Evolutionary conservation across 2,113 vertebrate species (phyloP).

Genomic region (Zonotrichia leucophrys): DNA sequence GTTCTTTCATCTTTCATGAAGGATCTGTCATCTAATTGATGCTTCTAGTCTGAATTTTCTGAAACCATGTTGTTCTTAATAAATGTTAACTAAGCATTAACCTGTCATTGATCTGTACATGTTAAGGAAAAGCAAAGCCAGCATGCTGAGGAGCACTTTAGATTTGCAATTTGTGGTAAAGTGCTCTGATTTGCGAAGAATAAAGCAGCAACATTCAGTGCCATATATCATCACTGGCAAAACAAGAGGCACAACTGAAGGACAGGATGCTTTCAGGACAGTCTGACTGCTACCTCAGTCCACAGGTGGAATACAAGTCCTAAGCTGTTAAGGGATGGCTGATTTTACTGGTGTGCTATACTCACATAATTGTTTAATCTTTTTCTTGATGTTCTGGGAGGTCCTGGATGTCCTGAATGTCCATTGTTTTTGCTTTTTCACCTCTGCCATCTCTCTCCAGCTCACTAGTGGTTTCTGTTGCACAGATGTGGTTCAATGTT

Average conservation of each 20-base stretch:
- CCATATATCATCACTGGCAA: not conserved
- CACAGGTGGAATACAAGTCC: not conserved
- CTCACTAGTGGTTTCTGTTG: not conserved
- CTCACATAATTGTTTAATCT: not conserved
- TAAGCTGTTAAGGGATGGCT: not conserved
- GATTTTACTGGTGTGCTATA: not conserved
- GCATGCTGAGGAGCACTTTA: not conserved
- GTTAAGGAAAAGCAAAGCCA: slow-evolving; percentile 30
- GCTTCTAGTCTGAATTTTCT: slow-evolving; percentile 49
- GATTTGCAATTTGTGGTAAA: not conserved
- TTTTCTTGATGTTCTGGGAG: not conserved
- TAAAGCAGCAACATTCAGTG: not conserved
- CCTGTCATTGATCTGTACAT: slow-evolving; percentile 46
- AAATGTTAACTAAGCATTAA: slow-evolving; percentile 66
- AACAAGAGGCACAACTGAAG: not conserved
- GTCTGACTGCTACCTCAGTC: not conserved
- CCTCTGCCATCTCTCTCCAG: not conserved
- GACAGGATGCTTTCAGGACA: not conserved
- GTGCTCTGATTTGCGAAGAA: slow-evolving; percentile 8
- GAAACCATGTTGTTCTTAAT: slow-evolving; percentile 58
- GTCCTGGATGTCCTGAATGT: not conserved
- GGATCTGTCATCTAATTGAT: slow-evolving; percentile 41
- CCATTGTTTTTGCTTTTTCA: not conserved
- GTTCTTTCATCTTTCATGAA: slow-evolving; percentile 43
- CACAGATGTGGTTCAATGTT: not conserved